Percentiles rank a stretch among this genome's conserved stretches.
Evolutionary conservation across 2,888 invertebrate genomes (phyloP).

Genomic region (Heliconius hortense): DNA sequence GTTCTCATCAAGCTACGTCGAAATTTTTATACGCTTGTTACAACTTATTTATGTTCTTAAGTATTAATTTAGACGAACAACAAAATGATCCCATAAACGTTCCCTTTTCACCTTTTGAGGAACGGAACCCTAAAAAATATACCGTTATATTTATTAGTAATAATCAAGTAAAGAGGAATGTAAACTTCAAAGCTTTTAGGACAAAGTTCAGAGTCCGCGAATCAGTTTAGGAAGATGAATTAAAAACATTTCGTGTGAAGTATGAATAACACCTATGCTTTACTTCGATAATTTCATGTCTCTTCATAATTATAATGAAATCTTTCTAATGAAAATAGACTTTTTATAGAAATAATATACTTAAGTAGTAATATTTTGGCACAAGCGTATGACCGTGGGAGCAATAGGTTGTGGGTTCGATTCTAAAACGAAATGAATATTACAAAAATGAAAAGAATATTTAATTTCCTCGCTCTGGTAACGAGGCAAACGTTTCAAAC

Average conservation of each 20-base stretch:
- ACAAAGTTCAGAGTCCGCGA: constrained; percentile 9
- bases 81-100: no score
- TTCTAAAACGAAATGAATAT: no score
- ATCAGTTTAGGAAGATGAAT: background rate
- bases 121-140: background rate
- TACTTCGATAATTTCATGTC: background rate
- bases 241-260: background rate
- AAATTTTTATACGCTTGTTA: no score
- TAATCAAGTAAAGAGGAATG: background rate
- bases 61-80: no score
- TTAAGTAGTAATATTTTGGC: no score
- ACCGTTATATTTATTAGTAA: constrained; percentile 4
- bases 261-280: background rate
- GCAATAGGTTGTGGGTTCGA: no score
- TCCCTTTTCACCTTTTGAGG: background rate
- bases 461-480: background rate
- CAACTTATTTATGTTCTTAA: no score
- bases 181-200: constrained; percentile 1
- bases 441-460: no score
- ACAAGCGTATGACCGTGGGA: no score
- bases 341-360: background rate
- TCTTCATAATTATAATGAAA: background rate
- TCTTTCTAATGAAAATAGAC: background rate
- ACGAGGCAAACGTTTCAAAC: no score
- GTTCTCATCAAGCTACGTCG: no score